These are phyloP conservation scores for Typhlomys cinereus DNA, from an alignment of 2,113 vertebrate species.

Conservation along the genomic window DNA sequence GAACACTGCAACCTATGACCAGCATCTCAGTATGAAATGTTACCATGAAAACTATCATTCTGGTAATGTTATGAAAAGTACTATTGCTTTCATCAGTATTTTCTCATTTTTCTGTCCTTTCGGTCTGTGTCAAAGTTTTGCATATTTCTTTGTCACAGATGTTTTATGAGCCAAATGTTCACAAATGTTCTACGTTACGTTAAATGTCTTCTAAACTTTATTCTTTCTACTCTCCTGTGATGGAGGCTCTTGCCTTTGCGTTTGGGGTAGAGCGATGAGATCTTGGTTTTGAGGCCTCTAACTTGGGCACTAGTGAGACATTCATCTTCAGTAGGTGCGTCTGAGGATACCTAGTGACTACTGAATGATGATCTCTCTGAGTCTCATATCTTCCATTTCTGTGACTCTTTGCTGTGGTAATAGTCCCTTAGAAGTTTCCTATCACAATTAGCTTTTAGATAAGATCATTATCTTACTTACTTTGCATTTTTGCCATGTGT, in stretches of 20 bases:
- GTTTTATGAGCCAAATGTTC: constrained; percentile 49
- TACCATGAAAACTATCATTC: background rate
- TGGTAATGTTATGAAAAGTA: constrained; percentile 8
- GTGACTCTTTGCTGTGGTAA: background rate
- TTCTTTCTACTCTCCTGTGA: background rate
- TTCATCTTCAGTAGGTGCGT: background rate
- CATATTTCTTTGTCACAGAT: background rate
- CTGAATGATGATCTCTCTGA: background rate
- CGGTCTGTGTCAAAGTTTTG: background rate
- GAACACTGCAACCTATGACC: background rate
- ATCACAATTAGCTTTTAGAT: background rate
- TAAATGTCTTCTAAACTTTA: constrained; percentile 8
- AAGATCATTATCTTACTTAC: constrained; percentile 18
- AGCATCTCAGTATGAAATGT: background rate
- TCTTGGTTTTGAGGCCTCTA: constrained; percentile 12
- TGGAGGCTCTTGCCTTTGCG: background rate
- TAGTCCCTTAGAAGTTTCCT: constrained; percentile 19
- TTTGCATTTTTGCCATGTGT: constrained; percentile 20
- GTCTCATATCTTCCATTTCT: constrained; percentile 22
- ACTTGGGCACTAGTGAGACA: constrained; percentile 40
- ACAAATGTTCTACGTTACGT: background rate
- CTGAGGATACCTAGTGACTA: background rate
- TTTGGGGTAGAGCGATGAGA: background rate
- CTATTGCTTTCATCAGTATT: background rate
- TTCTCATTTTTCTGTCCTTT: constrained; percentile 5